A percentile compares a stretch with the other conserved stretches of the same genome.
phyloP scores from a whole-genome alignment of 2,888 invertebrate species.

The Metalampra italica region DNA sequence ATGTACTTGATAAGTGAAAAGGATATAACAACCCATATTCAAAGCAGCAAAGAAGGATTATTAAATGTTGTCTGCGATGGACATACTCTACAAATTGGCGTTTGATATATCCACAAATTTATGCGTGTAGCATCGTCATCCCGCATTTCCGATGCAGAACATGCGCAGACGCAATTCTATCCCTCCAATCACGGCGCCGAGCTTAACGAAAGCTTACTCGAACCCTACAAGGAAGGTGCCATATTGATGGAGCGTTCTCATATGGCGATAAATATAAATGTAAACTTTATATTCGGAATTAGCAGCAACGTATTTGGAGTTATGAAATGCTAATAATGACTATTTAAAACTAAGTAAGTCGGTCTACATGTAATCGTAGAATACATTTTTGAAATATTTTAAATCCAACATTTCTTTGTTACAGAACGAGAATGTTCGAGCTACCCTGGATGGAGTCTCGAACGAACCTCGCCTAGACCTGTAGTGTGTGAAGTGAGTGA shows the following conservation, averaged over 20 bases:
- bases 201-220: constrained; percentile 19
- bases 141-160: constrained; percentile 28
- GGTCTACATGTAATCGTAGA: too few species aligned
- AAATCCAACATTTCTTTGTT: constrained; percentile 9
- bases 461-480: background rate
- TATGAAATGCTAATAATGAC: background rate
- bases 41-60: too few species aligned
- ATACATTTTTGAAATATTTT: too few species aligned
- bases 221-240: constrained; percentile 4
- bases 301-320: background rate
- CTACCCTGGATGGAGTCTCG: background rate
- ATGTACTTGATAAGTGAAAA: too few species aligned
- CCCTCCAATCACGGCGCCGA: constrained; percentile 18
- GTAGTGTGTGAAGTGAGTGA: constrained; percentile 21
- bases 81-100: too few species aligned
- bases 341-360: too few species aligned
- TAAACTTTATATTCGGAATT: background rate
- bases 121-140: constrained; percentile 16
- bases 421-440: constrained; percentile 13
- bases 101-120: too few species aligned
- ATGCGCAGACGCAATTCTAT: constrained; percentile 19
- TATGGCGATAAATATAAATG: background rate
- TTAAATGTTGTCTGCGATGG: too few species aligned
- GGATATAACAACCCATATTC: too few species aligned
- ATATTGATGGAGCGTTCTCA: background rate